Conservation (phyloP, 1,140 invertebrate species). For the Plodia interpunctella region DNA sequence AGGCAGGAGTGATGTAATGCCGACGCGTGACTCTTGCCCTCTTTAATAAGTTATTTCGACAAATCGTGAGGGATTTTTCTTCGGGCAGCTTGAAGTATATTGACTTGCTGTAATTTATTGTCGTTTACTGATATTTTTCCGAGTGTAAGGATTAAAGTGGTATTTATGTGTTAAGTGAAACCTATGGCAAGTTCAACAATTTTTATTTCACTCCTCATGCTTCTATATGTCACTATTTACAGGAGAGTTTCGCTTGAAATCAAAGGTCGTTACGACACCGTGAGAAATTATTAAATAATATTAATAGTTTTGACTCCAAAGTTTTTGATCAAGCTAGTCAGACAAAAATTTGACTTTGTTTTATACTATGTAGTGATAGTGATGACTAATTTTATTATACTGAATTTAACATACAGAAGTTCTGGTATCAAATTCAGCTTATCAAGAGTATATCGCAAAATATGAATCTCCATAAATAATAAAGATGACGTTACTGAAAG, state of each 20-base stretch:
- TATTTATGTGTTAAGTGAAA: too few relatives aligned
- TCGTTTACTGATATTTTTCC: conserved; percentile 12
- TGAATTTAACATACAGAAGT: too few relatives aligned
- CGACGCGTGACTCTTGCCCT: conserved; percentile 9
- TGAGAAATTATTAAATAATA: too few relatives aligned
- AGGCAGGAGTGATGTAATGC: conserved; percentile 10
- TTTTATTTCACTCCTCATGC: not conserved
- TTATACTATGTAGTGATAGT: too few relatives aligned
- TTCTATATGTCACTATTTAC: too few relatives aligned
- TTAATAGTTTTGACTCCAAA: too few relatives aligned
- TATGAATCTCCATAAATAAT: not conserved
- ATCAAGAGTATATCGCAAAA: not conserved
- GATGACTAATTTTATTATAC: too few relatives aligned
- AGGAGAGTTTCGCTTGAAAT: too few relatives aligned
- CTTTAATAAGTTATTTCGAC: conserved; percentile 15
- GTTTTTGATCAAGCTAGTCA: too few relatives aligned
- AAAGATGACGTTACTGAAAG: not conserved
- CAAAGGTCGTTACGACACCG: too few relatives aligned
- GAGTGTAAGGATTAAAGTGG: not conserved
- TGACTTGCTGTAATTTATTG: not conserved
- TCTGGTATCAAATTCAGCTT: too few relatives aligned
- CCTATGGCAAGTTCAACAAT: not conserved
- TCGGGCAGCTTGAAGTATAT: not conserved
- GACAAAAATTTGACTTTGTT: too few relatives aligned
- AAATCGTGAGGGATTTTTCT: conserved; percentile 4